Base-by-base conservation (phyloP, 1,140 invertebrate genomes). In the Harlomillsia oculata region DNA sequence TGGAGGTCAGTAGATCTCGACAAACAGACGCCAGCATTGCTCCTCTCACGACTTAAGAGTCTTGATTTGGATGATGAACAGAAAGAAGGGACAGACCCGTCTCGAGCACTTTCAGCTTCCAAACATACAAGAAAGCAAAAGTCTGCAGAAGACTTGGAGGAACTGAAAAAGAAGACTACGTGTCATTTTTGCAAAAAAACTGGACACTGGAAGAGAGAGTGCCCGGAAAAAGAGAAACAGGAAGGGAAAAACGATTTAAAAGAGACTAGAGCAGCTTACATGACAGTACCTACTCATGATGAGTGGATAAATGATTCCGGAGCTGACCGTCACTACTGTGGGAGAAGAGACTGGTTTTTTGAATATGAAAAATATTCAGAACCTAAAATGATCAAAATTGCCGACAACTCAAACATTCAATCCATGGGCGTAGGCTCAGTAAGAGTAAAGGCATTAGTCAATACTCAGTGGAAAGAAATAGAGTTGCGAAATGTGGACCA, bases 251-350 rank as follows among this genome's bases (percentile, higher is more conserved):
- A n/a, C n/a, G 28, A 25, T 9, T 36, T n/a, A 20, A 25, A 34
- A 8, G 40, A 9, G 18, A 18, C n/a, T 16, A 45, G 44, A n/a
- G 25, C 3, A 32, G 43, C 25, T 9, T 36, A 57, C 32, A 36
- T 52, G 49, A 20, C 37, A 16, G 6, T 21, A 26, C 3, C 28
- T 34, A 48, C 29, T 16, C 3, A 13, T n/a, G 14, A 54, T 5
- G 25, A 32, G 5, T 59, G 49, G 50, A 44, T 44, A 8, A 53
- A 46, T 39, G 58, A 60, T 26, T 48, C 41, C 29, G 58, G 58
- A n/a, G 43, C 43, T 2, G 30, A 36, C 30, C 18, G 34, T 2
- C 58, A 54, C 45, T 37, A 49, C 29, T 48, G 32, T 53, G 58
- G 58, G 23, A 36, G 16, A 28, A 13, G 40, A 20, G 44, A 60